These are phyloP conservation scores for Fratercula arctica DNA, from an alignment of 2,797 vertebrate species.

Conservation along the genomic window DNA sequence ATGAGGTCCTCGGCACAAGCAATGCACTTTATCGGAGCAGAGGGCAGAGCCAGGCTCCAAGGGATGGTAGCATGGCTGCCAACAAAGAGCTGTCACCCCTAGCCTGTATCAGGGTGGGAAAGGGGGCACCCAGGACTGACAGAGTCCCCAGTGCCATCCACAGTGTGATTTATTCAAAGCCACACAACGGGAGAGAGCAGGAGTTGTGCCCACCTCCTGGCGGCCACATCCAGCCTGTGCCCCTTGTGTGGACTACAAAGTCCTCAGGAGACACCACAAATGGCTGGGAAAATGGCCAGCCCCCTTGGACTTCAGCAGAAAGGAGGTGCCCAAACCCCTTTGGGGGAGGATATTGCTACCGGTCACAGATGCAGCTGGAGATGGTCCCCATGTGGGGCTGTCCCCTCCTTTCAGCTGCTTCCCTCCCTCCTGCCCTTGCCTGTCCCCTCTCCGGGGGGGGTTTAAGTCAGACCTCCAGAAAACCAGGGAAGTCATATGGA, in stretches of 20 bases:
- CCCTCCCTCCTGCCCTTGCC: not conserved
- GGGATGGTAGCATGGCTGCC: not conserved
- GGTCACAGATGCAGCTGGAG: not conserved
- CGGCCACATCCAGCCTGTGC: fast-evolving
- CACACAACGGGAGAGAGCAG: not conserved
- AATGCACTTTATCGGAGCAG: not conserved
- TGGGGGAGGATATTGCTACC: fast-evolving
- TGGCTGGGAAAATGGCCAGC: not conserved
- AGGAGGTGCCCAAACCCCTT: not conserved
- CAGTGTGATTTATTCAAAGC: not conserved
- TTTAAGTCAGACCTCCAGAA: not conserved
- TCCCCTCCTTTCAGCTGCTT: not conserved
- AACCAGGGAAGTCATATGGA: not conserved
- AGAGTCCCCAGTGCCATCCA: not conserved
- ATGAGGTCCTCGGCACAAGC: not conserved
- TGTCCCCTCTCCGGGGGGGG: not conserved
- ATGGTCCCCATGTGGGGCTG: not conserved
- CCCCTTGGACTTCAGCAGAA: not conserved
- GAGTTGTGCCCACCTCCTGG: not conserved
- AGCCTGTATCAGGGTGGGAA: not conserved
- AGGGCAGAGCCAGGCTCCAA: not conserved
- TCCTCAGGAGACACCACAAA: not conserved
- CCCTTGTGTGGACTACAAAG: fast-evolving
- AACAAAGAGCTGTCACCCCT: not conserved
- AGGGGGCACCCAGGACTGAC: not conserved